Conservation (phyloP, 2,113 vertebrate species). For the Eudyptes chrysolophus region DNA sequence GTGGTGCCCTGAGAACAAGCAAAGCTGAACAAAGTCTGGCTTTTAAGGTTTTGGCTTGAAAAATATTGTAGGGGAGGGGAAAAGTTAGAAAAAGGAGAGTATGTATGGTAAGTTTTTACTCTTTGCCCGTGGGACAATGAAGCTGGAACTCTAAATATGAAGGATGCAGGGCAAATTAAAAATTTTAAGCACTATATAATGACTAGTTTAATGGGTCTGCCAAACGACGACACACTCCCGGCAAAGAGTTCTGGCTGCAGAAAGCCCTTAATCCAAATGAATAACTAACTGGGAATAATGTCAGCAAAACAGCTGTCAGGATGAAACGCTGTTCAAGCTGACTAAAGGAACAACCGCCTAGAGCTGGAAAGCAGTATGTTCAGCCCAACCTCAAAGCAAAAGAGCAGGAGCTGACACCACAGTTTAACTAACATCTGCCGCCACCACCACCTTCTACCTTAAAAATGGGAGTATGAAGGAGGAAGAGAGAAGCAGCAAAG, state of each 20-base stretch:
- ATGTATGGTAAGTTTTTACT: not conserved
- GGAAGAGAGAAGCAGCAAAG: not conserved
- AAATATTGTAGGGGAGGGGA: not conserved
- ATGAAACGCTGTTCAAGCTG: not conserved
- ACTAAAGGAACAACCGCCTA: not conserved
- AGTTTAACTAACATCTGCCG: not conserved
- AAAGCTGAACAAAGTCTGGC: not conserved
- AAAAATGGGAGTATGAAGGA: not conserved
- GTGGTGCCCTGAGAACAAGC: not conserved
- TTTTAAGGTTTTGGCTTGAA: not conserved
- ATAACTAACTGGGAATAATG: slow-evolving; percentile 19
- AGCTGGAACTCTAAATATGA: not conserved
- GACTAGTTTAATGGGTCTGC: slow-evolving; percentile 1
- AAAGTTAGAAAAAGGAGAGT: not conserved
- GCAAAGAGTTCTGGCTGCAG: not conserved
- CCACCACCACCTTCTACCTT: not conserved
- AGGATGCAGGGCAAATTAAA: not conserved
- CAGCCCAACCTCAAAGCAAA: not conserved
- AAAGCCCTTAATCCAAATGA: slow-evolving; percentile 55
- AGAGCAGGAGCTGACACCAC: not conserved
- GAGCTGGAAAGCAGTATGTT: not conserved
- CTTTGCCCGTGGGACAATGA: not conserved
- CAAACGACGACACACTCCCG: not conserved
- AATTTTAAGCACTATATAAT: not conserved
- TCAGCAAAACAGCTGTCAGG: slow-evolving; percentile 58